Conservation (phyloP, 1,140 invertebrate genomes). For the Drosophila persimilis region DNA sequence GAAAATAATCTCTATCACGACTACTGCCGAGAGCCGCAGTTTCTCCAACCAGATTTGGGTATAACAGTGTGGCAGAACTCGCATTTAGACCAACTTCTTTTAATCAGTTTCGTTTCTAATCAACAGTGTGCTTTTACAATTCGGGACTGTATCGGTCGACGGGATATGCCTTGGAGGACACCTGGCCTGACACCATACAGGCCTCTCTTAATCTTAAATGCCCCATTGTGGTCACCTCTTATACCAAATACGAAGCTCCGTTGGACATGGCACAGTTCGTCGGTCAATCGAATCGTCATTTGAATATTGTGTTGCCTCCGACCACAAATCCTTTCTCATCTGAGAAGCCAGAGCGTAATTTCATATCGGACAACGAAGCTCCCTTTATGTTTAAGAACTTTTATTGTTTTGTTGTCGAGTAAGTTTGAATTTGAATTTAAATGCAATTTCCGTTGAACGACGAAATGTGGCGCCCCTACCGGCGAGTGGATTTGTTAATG, state of each 20-base stretch:
- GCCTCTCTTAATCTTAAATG: constrained; percentile 83
- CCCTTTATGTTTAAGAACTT: constrained; percentile 90
- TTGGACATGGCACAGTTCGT: constrained; percentile 85
- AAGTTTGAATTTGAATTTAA: constrained; percentile 6
- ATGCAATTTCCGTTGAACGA: neutral
- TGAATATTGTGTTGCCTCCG: constrained; percentile 84
- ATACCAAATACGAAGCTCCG: constrained; percentile 86
- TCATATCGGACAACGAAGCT: constrained; percentile 87
- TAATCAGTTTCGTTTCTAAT: neutral
- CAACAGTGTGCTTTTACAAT: constrained; percentile 88
- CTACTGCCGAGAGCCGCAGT: constrained; percentile 83
- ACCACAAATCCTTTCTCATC: constrained; percentile 87
- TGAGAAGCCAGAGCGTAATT: constrained; percentile 88
- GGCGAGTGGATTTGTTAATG: neutral
- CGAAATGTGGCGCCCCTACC: no score
- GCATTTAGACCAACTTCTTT: no score
- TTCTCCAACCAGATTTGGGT: constrained; percentile 85
- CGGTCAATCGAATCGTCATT: constrained; percentile 76
- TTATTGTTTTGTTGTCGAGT: constrained; percentile 84
- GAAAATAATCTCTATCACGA: constrained; percentile 86
- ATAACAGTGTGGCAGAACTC: constrained; percentile 39
- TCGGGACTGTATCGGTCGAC: constrained; percentile 87
- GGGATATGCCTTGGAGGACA: constrained; percentile 86
- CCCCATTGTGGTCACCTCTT: constrained; percentile 87
- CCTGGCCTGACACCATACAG: constrained; percentile 87